phyloP scores from a whole-genome alignment of 1,140 invertebrate genomes.

The Drosophila kepulauana region DNA sequence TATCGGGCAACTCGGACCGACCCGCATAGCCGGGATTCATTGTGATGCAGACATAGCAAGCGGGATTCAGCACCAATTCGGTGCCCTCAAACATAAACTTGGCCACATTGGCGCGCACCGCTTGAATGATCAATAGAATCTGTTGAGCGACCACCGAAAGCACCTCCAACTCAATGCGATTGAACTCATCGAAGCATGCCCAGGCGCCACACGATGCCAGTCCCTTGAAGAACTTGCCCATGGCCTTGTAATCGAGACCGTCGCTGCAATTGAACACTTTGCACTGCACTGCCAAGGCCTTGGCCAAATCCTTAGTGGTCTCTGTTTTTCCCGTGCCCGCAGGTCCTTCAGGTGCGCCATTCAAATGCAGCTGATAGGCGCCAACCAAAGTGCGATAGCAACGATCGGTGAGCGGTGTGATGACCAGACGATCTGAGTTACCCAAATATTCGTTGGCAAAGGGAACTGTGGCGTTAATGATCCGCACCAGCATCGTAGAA shows the following conservation, averaged over 20 bases:
- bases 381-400: constrained; percentile 95
- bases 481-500: constrained; percentile 91
- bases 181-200: constrained; percentile 98
- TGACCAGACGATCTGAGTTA: constrained; percentile 91
- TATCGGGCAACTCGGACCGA: constrained; percentile 90
- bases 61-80: constrained; percentile 91
- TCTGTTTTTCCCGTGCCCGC: constrained; percentile 96
- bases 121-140: constrained; percentile 92
- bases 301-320: constrained; percentile 95
- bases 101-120: constrained; percentile 89
- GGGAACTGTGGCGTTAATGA: constrained; percentile 93
- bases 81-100: constrained; percentile 95
- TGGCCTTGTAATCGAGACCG: constrained; percentile 96
- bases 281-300: constrained; percentile 95
- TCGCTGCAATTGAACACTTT: constrained; percentile 98
- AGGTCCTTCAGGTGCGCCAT: constrained; percentile 95
- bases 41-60: constrained; percentile 95
- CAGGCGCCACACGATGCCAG: constrained; percentile 95
- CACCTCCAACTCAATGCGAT: constrained; percentile 96
- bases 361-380: constrained; percentile 94
- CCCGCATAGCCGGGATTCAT: constrained; percentile 97
- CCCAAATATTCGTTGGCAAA: constrained; percentile 97
- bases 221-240: constrained; percentile 96
- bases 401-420: constrained; percentile 92
- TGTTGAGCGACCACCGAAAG: constrained; percentile 94